These are phyloP conservation scores for Habroteleia sp. DNA, from an alignment of 2,888 invertebrate species.

Conservation along the genomic window DNA sequence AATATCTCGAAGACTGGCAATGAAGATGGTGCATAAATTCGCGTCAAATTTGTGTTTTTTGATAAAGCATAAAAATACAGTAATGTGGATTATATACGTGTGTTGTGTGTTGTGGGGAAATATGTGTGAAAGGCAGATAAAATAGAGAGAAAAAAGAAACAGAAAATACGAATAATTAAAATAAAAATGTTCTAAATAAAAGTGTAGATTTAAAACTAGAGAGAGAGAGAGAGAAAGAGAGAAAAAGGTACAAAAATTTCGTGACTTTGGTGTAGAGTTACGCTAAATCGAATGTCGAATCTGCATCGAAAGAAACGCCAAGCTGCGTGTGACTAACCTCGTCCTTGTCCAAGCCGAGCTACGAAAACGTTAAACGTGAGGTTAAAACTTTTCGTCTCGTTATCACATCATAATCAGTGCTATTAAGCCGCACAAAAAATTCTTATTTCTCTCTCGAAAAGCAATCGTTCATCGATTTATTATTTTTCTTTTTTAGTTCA, in stretches of 20 bases:
- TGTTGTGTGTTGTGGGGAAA: conserved; percentile 63
- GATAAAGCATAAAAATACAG: conserved; percentile 52
- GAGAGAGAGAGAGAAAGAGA: conserved; percentile 48
- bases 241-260: conserved; percentile 63
- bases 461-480: neutral
- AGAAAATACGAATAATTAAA: conserved; percentile 51
- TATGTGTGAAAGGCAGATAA: conserved; percentile 60
- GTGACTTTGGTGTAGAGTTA: conserved; percentile 65
- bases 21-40: conserved; percentile 49
- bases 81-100: conserved; percentile 56
- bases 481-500: conserved; percentile 5
- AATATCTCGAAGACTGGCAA: conserved; percentile 20
- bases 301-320: conserved; percentile 73
- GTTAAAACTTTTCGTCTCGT: conserved; percentile 75
- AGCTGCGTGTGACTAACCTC: conserved; percentile 85
- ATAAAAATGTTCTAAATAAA: conserved; percentile 31
- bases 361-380: conserved; percentile 84
- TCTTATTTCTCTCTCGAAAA: conserved; percentile 23
- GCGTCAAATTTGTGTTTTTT: conserved; percentile 44
- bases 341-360: conserved; percentile 96
- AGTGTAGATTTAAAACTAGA: conserved; percentile 34
- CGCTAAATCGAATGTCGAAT: conserved; percentile 67
- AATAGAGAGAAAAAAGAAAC: conserved; percentile 75
- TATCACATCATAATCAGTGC: conserved; percentile 52
- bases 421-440: conserved; percentile 44